These are phyloP conservation scores for Edolisoma coerulescens DNA, from an alignment of 2,113 vertebrate species.

Conservation along the genomic window DNA sequence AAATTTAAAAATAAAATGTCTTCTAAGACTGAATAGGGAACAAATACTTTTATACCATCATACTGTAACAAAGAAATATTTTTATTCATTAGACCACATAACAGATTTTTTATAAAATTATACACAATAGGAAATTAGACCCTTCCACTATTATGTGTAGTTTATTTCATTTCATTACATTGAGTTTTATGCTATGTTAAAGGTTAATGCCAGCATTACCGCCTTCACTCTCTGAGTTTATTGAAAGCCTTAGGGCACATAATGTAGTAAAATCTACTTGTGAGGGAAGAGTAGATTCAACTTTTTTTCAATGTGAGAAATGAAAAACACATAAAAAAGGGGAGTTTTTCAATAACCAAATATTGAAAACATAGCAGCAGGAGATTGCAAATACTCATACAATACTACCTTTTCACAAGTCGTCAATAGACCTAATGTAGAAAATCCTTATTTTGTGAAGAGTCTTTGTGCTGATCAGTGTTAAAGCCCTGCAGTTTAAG, in stretches of 20 bases:
- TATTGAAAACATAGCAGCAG: background rate
- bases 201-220: constrained; percentile 12
- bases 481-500: background rate
- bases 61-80: background rate
- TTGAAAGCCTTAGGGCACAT: constrained; percentile 41
- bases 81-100: background rate
- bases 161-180: background rate
- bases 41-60: background rate
- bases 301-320: background rate
- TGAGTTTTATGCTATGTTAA: background rate
- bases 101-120: background rate
- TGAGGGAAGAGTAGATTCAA: background rate
- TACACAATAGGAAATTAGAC: background rate
- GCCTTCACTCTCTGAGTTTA: background rate
- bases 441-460: background rate
- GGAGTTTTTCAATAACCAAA: background rate
- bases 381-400: background rate
- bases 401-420: background rate
- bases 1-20: background rate
- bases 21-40: background rate
- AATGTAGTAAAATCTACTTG: background rate
- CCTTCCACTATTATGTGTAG: background rate
- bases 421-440: background rate
- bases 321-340: background rate
- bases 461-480: background rate